These are phyloP conservation scores for Brachyhypopomus gauderio DNA, from an alignment of 2,113 vertebrate genomes.

Conservation along the genomic window DNA sequence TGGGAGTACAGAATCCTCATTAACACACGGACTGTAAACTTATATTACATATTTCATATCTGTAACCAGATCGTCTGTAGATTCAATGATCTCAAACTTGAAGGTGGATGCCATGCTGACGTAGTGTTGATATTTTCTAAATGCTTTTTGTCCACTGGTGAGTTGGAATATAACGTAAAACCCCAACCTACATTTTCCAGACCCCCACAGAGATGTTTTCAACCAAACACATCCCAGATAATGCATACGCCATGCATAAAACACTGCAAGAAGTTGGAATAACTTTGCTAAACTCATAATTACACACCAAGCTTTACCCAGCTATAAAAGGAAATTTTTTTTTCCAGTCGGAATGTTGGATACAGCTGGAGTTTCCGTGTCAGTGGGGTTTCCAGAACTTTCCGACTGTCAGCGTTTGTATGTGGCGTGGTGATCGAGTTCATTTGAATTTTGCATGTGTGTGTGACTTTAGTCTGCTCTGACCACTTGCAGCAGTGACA, in stretches of 20 bases:
- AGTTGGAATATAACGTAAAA: conserved; percentile 13
- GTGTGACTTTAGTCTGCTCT: conserved; percentile 23
- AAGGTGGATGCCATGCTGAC: background rate
- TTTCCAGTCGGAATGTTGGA: conserved; percentile 5
- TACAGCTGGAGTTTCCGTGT: conserved; percentile 44
- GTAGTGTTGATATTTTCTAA: background rate
- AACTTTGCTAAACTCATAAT: conserved; percentile 32
- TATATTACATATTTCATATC: conserved; percentile 9
- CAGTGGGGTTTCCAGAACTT: conserved; percentile 43
- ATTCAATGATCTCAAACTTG: background rate
- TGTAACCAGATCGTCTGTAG: background rate
- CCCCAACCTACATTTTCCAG: background rate
- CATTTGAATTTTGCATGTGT: conserved; percentile 7
- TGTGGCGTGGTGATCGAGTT: conserved; percentile 9
- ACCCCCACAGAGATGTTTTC: background rate
- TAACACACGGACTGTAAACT: conserved; percentile 23
- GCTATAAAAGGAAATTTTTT: conserved; percentile 32
- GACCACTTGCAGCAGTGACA: background rate
- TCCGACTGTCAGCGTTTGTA: conserved; percentile 19
- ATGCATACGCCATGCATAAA: conserved; percentile 14
- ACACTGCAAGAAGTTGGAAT: background rate
- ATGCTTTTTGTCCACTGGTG: background rate
- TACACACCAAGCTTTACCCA: conserved; percentile 30
- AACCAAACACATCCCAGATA: background rate
- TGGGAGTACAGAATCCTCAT: conserved; percentile 3